phyloP scores from a whole-genome alignment of 2,888 invertebrate genomes.

The Andrena chrysosceles region DNA sequence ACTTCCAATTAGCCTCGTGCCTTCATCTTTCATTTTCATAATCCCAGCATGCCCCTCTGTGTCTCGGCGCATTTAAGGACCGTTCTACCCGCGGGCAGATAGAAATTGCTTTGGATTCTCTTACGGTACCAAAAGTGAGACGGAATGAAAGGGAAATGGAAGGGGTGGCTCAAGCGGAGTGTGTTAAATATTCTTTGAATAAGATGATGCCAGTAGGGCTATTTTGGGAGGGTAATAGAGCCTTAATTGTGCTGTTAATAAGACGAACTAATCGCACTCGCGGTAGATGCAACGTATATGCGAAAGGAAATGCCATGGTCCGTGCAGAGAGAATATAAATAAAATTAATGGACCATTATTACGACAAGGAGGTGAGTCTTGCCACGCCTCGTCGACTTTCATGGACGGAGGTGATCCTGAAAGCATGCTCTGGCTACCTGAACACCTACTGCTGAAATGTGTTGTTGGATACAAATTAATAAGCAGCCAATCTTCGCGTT shows the following conservation, averaged over 20 bases:
- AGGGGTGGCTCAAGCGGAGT: constrained; percentile 1
- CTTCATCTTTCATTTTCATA: too few relatives aligned
- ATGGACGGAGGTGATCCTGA: neutral
- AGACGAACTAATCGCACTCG: constrained; percentile 12
- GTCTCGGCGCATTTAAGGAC: too few relatives aligned
- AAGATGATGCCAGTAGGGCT: constrained; percentile 15
- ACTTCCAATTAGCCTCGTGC: too few relatives aligned
- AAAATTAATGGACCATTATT: constrained; percentile 82
- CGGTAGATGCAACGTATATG: constrained; percentile 43
- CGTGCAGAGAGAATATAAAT: constrained; percentile 80
- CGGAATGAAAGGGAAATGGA: constrained; percentile 31
- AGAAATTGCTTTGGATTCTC: neutral
- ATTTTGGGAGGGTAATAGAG: neutral
- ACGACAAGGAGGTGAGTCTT: constrained; percentile 55
- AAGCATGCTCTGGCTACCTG: neutral
- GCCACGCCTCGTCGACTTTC: constrained; percentile 73
- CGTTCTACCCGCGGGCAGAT: too few relatives aligned
- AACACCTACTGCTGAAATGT: neutral
- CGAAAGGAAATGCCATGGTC: constrained; percentile 75
- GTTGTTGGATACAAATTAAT: neutral
- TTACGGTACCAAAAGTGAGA: constrained; percentile 1
- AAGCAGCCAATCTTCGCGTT: neutral
- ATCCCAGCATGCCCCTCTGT: too few relatives aligned
- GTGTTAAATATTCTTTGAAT: constrained; percentile 2
- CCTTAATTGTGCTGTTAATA: constrained; percentile 30